phyloP scores from a whole-genome alignment of 1,140 invertebrate species.

The Meloidogyne exigua region DNA sequence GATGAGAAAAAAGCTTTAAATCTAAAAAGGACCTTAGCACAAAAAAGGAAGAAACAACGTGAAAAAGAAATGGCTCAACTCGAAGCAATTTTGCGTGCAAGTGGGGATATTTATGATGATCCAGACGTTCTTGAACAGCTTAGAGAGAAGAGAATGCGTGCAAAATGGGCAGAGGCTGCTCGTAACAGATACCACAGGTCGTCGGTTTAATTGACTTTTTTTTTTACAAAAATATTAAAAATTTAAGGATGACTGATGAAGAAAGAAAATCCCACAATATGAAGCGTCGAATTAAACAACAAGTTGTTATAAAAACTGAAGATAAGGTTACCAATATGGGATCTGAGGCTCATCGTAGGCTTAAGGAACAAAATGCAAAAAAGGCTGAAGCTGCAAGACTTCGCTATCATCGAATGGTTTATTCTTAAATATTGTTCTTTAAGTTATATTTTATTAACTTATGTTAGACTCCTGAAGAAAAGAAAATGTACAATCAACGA shows the following conservation, averaged over 20 bases:
- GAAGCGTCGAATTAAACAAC: conserved; percentile 43
- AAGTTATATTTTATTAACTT: neutral
- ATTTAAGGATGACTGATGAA: conserved; percentile 41
- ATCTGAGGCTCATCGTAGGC: conserved; percentile 26
- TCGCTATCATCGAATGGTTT: conserved; percentile 44
- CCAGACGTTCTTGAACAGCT: conserved; percentile 48
- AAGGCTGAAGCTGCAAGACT: conserved; percentile 47
- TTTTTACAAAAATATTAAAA: conserved; percentile 7
- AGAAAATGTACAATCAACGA: conserved; percentile 49
- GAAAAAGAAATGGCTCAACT: conserved; percentile 47
- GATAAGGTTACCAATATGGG: conserved; percentile 33
- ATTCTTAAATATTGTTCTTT: conserved; percentile 9
- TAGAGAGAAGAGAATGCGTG: conserved; percentile 47
- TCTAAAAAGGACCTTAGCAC: conserved; percentile 46
- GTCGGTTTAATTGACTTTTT: conserved; percentile 14
- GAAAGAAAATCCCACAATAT: conserved; percentile 44
- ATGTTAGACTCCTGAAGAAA: conserved; percentile 35
- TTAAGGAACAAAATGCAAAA: conserved; percentile 50
- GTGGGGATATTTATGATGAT: conserved; percentile 49
- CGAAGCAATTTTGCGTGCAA: conserved; percentile 40
- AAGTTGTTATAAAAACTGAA: conserved; percentile 35
- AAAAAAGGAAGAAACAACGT: conserved; percentile 48
- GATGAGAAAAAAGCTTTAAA: conserved; percentile 50
- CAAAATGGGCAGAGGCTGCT: conserved; percentile 49
- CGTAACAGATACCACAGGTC: conserved; percentile 35